These are phyloP conservation scores for Eupithecia vulgata DNA, from an alignment of 2,888 invertebrate genomes.

Conservation along the genomic window DNA sequence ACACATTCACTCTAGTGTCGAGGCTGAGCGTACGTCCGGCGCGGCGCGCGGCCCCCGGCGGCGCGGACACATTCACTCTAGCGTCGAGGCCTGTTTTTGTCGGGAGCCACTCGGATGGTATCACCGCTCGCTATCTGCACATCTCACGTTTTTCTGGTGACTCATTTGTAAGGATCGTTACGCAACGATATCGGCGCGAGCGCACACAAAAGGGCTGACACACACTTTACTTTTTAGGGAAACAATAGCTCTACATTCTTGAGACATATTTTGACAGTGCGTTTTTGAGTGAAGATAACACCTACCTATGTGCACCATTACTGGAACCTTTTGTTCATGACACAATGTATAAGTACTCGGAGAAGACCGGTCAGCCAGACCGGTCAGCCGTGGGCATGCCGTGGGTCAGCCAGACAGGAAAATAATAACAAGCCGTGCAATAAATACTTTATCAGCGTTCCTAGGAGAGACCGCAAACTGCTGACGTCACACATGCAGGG, in stretches of 20 bases:
- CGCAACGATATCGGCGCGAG: slow-evolving; percentile 46
- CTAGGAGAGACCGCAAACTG: not conserved
- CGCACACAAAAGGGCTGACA: slow-evolving; percentile 17
- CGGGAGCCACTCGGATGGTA: slow-evolving; percentile 19
- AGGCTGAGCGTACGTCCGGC: too few relatives aligned
- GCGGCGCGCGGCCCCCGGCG: too few relatives aligned
- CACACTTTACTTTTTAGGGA: slow-evolving; percentile 6
- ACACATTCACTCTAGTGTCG: too few relatives aligned
- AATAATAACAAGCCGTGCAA: not conserved
- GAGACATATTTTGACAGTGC: slow-evolving; percentile 20
- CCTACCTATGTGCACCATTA: not conserved
- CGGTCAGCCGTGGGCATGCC: too few relatives aligned
- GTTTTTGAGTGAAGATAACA: not conserved
- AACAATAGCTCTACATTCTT: slow-evolving; percentile 28
- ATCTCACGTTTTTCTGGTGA: slow-evolving; percentile 51
- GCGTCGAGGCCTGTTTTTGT: not conserved
- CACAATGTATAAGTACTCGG: not conserved
- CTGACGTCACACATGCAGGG: not conserved
- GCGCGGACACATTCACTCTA: not conserved
- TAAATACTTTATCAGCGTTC: not conserved
- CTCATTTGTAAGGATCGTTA: slow-evolving; percentile 58
- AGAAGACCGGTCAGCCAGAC: not conserved
- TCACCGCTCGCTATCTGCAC: slow-evolving; percentile 48
- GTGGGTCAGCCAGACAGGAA: not conserved
- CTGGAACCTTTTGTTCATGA: not conserved